A percentile compares a stretch with the other conserved stretches of the same genome.
phyloP scores from a whole-genome alignment of 92 coral and sea anemone genomes.

The Hydrozoanthus gracilis region DNA sequence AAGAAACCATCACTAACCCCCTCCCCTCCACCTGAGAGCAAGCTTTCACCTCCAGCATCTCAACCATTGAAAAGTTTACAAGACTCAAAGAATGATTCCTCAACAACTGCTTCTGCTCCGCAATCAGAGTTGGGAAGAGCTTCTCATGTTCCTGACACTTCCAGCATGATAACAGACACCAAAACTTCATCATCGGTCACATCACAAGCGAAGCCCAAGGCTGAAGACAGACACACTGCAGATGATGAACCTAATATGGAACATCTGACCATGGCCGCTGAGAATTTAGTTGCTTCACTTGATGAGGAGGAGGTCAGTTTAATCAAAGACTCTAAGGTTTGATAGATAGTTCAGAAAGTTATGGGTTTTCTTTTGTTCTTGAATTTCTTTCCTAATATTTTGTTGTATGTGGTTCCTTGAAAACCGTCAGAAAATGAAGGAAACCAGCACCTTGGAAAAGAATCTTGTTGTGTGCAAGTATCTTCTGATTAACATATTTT shows the following conservation, averaged over 20 bases:
- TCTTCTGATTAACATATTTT: background rate
- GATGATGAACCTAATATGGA: constrained; percentile 91
- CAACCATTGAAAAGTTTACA: constrained; percentile 4
- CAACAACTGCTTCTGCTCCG: constrained; percentile 19
- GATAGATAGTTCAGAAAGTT: too few species aligned
- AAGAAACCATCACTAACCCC: constrained; percentile 22
- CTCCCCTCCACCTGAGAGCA: constrained; percentile 29
- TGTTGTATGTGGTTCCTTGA: too few species aligned
- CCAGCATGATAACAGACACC: constrained; percentile 16
- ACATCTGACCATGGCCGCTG: constrained; percentile 91
- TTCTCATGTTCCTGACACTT: constrained; percentile 19
- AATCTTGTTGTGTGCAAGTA: background rate
- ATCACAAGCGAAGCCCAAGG: background rate
- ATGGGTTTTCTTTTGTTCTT: too few species aligned
- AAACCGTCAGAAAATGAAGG: too few species aligned
- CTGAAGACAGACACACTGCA: constrained; percentile 16
- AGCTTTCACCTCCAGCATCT: constrained; percentile 34
- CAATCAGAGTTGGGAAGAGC: constrained; percentile 10
- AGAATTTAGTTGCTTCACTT: constrained; percentile 86
- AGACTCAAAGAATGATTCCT: constrained; percentile 18
- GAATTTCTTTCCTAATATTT: too few species aligned
- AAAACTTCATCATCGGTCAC: constrained; percentile 11
- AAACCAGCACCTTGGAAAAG: too few species aligned
- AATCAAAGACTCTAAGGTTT: too few species aligned
- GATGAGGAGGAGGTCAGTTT: constrained; percentile 79